Percentiles rank a stretch among this genome's conserved stretches.
Evolutionary conservation across 2,888 invertebrate species (phyloP).

Genomic region (Dynastes hyllus): DNA sequence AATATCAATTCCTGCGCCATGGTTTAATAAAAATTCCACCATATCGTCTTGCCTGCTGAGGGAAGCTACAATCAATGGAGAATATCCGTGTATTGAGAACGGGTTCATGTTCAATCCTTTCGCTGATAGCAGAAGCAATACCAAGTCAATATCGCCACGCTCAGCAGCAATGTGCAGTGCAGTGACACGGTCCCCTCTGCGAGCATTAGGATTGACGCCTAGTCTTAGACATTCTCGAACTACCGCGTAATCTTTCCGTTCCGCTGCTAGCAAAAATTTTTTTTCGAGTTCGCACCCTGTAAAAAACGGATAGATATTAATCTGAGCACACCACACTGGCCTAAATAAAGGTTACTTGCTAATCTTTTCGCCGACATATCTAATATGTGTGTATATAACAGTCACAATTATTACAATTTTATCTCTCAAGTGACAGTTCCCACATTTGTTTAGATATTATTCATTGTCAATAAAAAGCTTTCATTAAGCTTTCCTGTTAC

Average conservation of each 20-base stretch:
- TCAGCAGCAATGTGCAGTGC: slow-evolving; percentile 59
- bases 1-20: slow-evolving; percentile 64
- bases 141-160: slow-evolving; percentile 53
- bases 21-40: slow-evolving; percentile 53
- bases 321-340: not conserved
- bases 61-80: slow-evolving; percentile 57
- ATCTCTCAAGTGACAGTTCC: not conserved
- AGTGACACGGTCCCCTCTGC: slow-evolving; percentile 46
- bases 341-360: not conserved
- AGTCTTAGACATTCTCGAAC: slow-evolving; percentile 51
- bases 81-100: slow-evolving; percentile 50
- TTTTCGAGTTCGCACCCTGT: slow-evolving; percentile 42
- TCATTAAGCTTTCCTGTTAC: too few relatives aligned
- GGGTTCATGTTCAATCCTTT: slow-evolving; percentile 41
- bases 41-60: slow-evolving; percentile 52
- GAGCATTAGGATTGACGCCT: slow-evolving; percentile 56
- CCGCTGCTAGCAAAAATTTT: slow-evolving; percentile 53
- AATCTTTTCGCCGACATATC: not conserved
- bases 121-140: slow-evolving; percentile 40
- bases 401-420: not conserved
- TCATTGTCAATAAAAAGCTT: too few relatives aligned
- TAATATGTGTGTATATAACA: not conserved
- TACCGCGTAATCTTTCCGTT: slow-evolving; percentile 45
- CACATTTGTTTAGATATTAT: too few relatives aligned
- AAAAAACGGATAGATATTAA: slow-evolving; percentile 4